Conservation (phyloP, 2,888 invertebrate species). For the Oscheius onirici region DNA sequence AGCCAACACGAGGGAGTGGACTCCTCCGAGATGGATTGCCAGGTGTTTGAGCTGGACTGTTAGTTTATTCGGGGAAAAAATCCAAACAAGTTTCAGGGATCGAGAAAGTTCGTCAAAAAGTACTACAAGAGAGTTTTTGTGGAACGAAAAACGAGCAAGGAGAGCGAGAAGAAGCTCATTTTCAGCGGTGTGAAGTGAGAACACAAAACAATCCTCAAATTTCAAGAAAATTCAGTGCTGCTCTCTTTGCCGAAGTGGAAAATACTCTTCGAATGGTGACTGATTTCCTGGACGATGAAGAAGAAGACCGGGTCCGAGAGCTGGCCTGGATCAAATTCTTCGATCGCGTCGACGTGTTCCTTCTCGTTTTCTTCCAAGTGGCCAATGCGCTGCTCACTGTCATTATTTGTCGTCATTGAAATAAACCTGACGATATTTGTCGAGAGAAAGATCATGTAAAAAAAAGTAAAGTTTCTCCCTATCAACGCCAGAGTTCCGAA, state of each 20-base stretch:
- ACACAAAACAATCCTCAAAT: neutral
- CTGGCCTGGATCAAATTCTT: slow-evolving; percentile 52
- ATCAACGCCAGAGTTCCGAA: too few species aligned
- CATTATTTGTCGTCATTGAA: slow-evolving; percentile 20
- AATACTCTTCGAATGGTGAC: slow-evolving; percentile 5
- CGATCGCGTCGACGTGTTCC: slow-evolving; percentile 50
- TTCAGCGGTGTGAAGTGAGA: neutral
- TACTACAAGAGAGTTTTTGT: slow-evolving; percentile 14
- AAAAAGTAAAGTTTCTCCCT: neutral
- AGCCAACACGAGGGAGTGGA: slow-evolving; percentile 41
- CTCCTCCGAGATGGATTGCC: slow-evolving; percentile 4
- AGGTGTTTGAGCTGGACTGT: slow-evolving; percentile 3
- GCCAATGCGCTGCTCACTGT: slow-evolving; percentile 24
- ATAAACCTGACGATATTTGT: neutral
- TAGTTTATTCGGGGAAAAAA: too few species aligned
- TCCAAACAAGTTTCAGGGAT: slow-evolving; percentile 6
- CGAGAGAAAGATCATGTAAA: neutral
- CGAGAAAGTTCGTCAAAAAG: slow-evolving; percentile 16
- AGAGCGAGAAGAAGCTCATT: neutral
- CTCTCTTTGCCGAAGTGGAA: slow-evolving; percentile 3
- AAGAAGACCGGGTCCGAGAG: slow-evolving; percentile 41
- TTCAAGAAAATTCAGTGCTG: neutral
- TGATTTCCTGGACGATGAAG: slow-evolving; percentile 37
- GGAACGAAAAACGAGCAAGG: slow-evolving; percentile 4
- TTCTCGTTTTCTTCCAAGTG: slow-evolving; percentile 47